Conservation (phyloP, 2,113 vertebrate genomes). For the Bettongia penicillata region DNA sequence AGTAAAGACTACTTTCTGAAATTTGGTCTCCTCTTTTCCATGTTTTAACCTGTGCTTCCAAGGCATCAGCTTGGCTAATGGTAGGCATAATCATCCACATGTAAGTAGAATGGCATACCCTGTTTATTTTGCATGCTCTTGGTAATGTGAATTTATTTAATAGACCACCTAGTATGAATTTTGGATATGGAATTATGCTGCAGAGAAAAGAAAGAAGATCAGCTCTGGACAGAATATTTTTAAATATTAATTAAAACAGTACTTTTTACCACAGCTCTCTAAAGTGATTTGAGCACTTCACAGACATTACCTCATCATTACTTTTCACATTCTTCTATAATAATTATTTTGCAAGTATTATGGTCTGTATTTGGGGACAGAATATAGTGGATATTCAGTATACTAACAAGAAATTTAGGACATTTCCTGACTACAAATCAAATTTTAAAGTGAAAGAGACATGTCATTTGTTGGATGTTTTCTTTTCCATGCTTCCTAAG, state of each 20-base stretch:
- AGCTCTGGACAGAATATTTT: constrained; percentile 69
- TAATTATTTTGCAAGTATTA: constrained; percentile 50
- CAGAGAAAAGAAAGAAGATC: constrained; percentile 73
- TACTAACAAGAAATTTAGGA: constrained; percentile 15
- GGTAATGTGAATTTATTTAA: constrained; percentile 51
- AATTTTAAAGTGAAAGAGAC: background rate
- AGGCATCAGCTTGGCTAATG: background rate
- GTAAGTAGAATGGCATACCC: background rate
- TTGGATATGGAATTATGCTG: constrained; percentile 72
- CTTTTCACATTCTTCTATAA: constrained; percentile 66
- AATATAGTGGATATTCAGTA: constrained; percentile 29
- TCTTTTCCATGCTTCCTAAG: background rate
- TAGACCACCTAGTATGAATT: constrained; percentile 58
- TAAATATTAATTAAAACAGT: constrained; percentile 76
- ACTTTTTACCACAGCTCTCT: constrained; percentile 72
- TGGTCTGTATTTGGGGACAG: constrained; percentile 21
- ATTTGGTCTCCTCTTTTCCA: background rate
- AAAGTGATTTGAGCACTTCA: constrained; percentile 62
- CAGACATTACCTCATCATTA: constrained; percentile 77
- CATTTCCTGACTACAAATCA: constrained; percentile 9
- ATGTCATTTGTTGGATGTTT: background rate
- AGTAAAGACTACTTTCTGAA: constrained; percentile 19
- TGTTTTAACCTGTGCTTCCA: background rate
- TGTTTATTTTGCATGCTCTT: background rate
- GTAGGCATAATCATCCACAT: background rate